Conservation (phyloP, 1,140 invertebrate species). For the Antheraea pernyi region DNA sequence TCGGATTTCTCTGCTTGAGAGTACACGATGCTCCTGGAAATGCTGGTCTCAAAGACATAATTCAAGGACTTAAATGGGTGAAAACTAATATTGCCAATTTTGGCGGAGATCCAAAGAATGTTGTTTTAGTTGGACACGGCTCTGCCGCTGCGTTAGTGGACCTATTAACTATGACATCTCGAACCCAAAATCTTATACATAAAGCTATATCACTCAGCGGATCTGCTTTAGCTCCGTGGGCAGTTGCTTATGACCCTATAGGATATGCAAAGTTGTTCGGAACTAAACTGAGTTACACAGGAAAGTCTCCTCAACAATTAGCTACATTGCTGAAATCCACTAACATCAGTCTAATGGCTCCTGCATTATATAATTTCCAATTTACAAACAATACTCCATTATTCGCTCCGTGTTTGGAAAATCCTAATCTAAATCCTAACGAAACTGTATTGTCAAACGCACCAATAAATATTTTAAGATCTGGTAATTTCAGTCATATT, state of each 20-base stretch:
- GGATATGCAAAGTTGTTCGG: constrained; percentile 58
- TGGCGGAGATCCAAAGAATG: constrained; percentile 82
- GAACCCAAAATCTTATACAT: constrained; percentile 79
- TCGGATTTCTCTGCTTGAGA: constrained; percentile 83
- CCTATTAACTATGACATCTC: constrained; percentile 82
- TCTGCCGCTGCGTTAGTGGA: constrained; percentile 82
- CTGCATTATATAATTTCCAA: constrained; percentile 36
- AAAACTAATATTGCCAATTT: constrained; percentile 81
- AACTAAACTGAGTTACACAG: constrained; percentile 46
- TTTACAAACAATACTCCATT: constrained; percentile 55
- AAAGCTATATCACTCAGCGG: constrained; percentile 82
- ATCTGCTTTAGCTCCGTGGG: constrained; percentile 83
- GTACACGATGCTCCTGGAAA: constrained; percentile 81
- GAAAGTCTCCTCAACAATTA: constrained; percentile 36
- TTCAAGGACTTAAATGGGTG: constrained; percentile 83
- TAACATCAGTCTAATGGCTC: constrained; percentile 36
- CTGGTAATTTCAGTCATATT: constrained; percentile 55
- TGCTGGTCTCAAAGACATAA: constrained; percentile 83
- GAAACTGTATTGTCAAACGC: constrained; percentile 49
- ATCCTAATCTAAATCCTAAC: constrained; percentile 37
- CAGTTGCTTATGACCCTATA: constrained; percentile 80
- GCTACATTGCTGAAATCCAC: constrained; percentile 40
- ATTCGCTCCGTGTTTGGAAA: constrained; percentile 65
- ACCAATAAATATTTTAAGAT: constrained; percentile 51
- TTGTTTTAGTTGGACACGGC: constrained; percentile 82